Percentiles rank a stretch among this genome's conserved stretches.
Conservation (phyloP, 2,888 invertebrate species). For the Sclerodermus sp. region DNA sequence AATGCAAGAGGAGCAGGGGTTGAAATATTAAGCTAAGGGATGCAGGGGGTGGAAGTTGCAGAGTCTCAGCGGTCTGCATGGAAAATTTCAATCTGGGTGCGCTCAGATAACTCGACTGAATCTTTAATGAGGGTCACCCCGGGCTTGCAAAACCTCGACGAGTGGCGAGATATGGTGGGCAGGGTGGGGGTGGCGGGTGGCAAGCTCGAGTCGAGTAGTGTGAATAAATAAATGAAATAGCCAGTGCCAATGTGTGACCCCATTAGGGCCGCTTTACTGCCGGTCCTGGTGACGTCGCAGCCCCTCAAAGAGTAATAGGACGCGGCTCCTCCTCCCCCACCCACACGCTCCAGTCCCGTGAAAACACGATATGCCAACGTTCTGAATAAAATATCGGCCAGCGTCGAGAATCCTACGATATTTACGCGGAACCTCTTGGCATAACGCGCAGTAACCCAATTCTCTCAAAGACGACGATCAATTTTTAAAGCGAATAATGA, state of each 20-base stretch:
- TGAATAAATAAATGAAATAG: slow-evolving; percentile 53
- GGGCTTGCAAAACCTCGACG: slow-evolving; percentile 15
- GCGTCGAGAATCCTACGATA: no score
- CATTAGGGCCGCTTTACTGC: slow-evolving; percentile 49
- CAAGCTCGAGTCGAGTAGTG: slow-evolving; percentile 11
- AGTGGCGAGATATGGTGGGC: slow-evolving; percentile 11
- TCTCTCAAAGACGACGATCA: no score
- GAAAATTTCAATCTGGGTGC: slow-evolving; percentile 54
- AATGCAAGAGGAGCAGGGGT: not conserved
- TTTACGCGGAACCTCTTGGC: no score
- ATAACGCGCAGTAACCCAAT: no score
- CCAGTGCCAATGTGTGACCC: slow-evolving; percentile 45
- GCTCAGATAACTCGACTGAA: slow-evolving; percentile 53
- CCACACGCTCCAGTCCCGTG: no score
- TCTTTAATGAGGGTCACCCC: slow-evolving; percentile 52
- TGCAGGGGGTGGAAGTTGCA: slow-evolving; percentile 1
- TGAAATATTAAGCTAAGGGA: slow-evolving; percentile 21
- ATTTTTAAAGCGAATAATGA: no score
- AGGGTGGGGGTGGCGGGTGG: slow-evolving; percentile 13
- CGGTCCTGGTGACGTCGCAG: slow-evolving; percentile 14
- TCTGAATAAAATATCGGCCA: no score
- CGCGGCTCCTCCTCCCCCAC: slow-evolving; percentile 7
- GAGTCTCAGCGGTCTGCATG: slow-evolving; percentile 34
- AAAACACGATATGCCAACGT: no score
- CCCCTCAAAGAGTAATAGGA: slow-evolving; percentile 24